These are phyloP conservation scores for Nomia melanderi DNA, from an alignment of 1,140 invertebrate species.

Conservation along the genomic window DNA sequence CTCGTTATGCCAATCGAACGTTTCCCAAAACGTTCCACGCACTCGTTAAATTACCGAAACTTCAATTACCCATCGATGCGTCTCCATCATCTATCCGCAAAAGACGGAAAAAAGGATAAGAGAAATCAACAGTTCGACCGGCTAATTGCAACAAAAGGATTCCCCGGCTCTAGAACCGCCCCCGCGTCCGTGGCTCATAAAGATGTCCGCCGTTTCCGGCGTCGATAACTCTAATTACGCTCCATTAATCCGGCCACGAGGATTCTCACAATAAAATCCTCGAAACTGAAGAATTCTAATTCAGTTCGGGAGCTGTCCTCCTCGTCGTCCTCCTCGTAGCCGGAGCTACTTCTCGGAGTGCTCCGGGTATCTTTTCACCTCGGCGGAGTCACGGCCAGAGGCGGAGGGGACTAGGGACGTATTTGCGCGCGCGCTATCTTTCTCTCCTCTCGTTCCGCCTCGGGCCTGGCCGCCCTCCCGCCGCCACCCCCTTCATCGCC, in stretches of 20 bases:
- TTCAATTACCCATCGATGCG: too few species aligned
- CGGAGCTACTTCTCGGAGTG: background rate
- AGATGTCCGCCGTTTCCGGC: background rate
- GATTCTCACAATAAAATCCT: background rate
- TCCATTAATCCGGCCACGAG: background rate
- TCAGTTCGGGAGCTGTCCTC: background rate
- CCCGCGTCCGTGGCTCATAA: too few species aligned
- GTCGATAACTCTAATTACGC: constrained; percentile 27
- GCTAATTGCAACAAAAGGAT: too few species aligned
- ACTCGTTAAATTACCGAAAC: too few species aligned
- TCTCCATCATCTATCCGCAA: too few species aligned
- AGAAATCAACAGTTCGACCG: too few species aligned
- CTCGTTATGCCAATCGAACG: too few species aligned
- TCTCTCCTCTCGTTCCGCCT: constrained; percentile 30
- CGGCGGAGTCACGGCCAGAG: background rate
- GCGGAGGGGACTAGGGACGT: constrained; percentile 18
- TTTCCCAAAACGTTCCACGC: too few species aligned
- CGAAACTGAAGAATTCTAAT: constrained; percentile 34
- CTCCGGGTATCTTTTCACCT: constrained; percentile 13
- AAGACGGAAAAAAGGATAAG: too few species aligned
- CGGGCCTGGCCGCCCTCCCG: constrained; percentile 1
- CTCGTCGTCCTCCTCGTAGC: background rate
- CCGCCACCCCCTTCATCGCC: background rate
- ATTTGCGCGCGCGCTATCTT: constrained; percentile 49
- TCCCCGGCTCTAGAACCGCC: too few species aligned